phyloP scores from a whole-genome alignment of 2,113 vertebrate species.

The Scortum barcoo region DNA sequence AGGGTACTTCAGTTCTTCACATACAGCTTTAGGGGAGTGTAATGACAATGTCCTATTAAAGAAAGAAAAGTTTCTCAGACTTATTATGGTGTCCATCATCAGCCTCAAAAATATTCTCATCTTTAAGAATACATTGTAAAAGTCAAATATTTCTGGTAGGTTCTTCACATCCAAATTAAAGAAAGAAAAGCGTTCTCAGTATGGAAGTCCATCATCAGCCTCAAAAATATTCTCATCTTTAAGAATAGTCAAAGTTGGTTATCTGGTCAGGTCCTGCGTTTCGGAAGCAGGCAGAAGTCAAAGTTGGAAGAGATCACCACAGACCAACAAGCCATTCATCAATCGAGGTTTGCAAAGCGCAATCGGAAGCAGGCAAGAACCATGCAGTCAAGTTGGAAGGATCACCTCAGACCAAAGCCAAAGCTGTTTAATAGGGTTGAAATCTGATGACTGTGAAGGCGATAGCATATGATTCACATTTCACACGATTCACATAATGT shows the following conservation, averaged over 20 bases:
- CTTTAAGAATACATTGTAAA: background rate
- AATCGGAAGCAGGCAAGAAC: background rate
- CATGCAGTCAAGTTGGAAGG: no score
- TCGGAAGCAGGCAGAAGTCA: background rate
- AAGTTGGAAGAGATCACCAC: background rate
- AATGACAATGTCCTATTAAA: no score
- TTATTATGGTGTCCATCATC: background rate
- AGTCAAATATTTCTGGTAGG: background rate
- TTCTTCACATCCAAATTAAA: background rate
- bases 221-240: background rate
- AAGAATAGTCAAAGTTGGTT: no score
- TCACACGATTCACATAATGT: no score
- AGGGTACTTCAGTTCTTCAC: background rate
- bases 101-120: background rate
- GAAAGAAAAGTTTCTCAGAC: background rate
- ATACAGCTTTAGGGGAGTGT: no score
- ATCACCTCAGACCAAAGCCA: no score
- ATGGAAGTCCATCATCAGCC: background rate
- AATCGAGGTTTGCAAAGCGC: background rate
- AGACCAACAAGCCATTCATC: background rate
- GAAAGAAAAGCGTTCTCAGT: background rate
- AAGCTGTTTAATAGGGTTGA: background rate
- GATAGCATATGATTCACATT: conserved; percentile 1
- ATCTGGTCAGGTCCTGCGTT: background rate
- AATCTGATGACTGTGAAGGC: background rate